These are phyloP conservation scores for Microctenopoma steveboyesi DNA, from an alignment of 2,797 vertebrate genomes.

Conservation along the genomic window DNA sequence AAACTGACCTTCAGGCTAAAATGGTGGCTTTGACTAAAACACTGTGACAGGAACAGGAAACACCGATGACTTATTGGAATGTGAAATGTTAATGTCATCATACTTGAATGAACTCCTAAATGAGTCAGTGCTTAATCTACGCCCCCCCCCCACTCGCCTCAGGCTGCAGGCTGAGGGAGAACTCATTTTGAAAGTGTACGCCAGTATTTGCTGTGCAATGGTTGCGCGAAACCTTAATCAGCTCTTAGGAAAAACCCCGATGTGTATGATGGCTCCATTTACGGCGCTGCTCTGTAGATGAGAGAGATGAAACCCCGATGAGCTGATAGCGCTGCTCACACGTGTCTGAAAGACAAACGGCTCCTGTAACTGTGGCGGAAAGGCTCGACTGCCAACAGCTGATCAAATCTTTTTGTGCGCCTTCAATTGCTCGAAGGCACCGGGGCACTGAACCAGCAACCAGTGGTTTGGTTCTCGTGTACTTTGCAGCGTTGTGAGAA, in stretches of 20 bases:
- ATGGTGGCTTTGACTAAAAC: not conserved
- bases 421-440: constrained; percentile 50
- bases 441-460: constrained; percentile 55
- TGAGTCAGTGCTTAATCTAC: constrained; percentile 32
- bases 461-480: constrained; percentile 35
- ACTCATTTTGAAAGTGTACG: constrained; percentile 21
- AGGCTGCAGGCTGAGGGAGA: not conserved
- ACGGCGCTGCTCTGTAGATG: constrained; percentile 14
- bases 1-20: not conserved
- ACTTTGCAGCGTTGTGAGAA: constrained; percentile 45
- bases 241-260: constrained; percentile 4
- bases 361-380: constrained; percentile 3
- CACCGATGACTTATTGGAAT: constrained; percentile 8
- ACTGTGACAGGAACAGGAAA: not conserved
- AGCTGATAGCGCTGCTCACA: constrained; percentile 16
- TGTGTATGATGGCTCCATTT: constrained; percentile 24
- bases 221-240: constrained; percentile 24
- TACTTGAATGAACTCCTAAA: constrained; percentile 19
- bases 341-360: not conserved
- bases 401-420: constrained; percentile 52
- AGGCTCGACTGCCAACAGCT: constrained; percentile 44
- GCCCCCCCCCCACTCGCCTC: not conserved
- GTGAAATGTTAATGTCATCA: constrained; percentile 32
- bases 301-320: constrained; percentile 3
- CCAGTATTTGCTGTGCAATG: constrained; percentile 3